Percentiles rank a stretch among this genome's conserved stretches.
Evolutionary conservation across 2,113 vertebrate species (phyloP).

Genomic region (Sapajus apella): DNA sequence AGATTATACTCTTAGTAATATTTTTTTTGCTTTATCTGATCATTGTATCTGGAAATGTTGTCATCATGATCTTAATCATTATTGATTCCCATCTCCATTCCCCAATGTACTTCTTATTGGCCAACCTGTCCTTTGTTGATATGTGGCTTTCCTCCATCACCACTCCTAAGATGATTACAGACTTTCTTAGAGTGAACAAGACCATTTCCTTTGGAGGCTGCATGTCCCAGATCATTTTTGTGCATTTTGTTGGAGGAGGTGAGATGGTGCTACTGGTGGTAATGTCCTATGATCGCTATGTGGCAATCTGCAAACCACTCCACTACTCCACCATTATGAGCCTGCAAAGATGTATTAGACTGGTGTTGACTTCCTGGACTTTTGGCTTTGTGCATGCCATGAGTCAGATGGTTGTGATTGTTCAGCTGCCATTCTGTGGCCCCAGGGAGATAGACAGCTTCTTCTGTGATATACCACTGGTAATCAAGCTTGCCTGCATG

Average conservation of each 20-base stretch:
- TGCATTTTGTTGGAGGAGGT: conserved; percentile 45
- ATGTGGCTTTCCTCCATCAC: conserved; percentile 53
- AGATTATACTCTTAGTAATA: conserved; percentile 47
- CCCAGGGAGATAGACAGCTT: conserved; percentile 58
- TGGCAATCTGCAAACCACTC: conserved; percentile 77
- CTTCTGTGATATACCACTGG: conserved; percentile 62
- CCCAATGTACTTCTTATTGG: conserved; percentile 64
- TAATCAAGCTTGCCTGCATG: conserved; percentile 60
- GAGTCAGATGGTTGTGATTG: conserved; percentile 35
- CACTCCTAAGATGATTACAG: conserved; percentile 55
- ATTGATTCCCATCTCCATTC: neutral
- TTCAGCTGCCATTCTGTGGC: conserved; percentile 61
- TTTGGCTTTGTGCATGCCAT: conserved; percentile 54
- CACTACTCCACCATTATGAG: conserved; percentile 67
- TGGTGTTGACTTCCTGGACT: conserved; percentile 29
- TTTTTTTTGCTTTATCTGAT: conserved; percentile 61
- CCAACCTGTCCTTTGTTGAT: conserved; percentile 57
- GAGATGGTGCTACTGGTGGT: conserved; percentile 63
- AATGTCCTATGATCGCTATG: conserved; percentile 77
- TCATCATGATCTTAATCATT: conserved; percentile 55
- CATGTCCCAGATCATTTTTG: conserved; percentile 61
- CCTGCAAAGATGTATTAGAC: neutral
- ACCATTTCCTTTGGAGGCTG: conserved; percentile 60
- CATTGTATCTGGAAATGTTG: conserved; percentile 62
- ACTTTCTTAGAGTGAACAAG: conserved; percentile 29